Base-by-base conservation (phyloP, 1,140 invertebrate species). In the Notospermus geniculatus region DNA sequence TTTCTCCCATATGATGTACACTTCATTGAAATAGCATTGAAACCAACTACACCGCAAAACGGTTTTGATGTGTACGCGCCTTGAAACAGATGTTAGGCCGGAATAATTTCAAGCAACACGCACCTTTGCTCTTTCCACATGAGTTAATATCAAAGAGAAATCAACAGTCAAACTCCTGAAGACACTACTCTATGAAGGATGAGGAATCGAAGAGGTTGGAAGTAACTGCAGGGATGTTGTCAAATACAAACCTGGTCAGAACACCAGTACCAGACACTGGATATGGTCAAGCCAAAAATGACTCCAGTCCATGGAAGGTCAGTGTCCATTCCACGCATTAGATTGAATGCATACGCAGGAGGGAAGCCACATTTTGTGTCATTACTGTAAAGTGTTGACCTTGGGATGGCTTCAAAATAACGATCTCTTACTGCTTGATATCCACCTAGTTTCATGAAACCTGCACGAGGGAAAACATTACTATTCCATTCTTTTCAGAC, bases 231-330 rank as follows among this genome's bases (percentile, higher is more conserved):
- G n/a, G n/a, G n/a, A n/a, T n/a, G n/a, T n/a, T n/a, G n/a, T n/a
- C n/a, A n/a, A n/a, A 28, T 55, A 55, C 46, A 50, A 50, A 80
- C 81, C 74, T 84, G 82, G 65, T 83, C 82, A 2, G 82, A 82
- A 62, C 83, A 84, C 83, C 83, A 84, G 64, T 84, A 84, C 83
- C 83, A 84, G 57, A 84, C 74, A 32, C 76, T 72, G 22, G 77
- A 80, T 39, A 84, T 74, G 0, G 80, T 80, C 7, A 84, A 61
- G 19, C 83, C 83, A 62, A 83, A 77, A 36, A 80, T 57, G 57
- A 82, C 75, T 5, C 82, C 83, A 22, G 80, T 75, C 83, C 83
- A 84, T 1, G 83, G 83, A 22, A 83, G 63, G 54, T 63, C 45
- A 1, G 75, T 71, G 4, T 66, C 39, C 15, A 65, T 17, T 23